Evolutionary conservation across 2,888 invertebrate genomes (phyloP), one percentile per base, ranked within the genome.

Genomic region (Diplazon laetatorius): DNA sequence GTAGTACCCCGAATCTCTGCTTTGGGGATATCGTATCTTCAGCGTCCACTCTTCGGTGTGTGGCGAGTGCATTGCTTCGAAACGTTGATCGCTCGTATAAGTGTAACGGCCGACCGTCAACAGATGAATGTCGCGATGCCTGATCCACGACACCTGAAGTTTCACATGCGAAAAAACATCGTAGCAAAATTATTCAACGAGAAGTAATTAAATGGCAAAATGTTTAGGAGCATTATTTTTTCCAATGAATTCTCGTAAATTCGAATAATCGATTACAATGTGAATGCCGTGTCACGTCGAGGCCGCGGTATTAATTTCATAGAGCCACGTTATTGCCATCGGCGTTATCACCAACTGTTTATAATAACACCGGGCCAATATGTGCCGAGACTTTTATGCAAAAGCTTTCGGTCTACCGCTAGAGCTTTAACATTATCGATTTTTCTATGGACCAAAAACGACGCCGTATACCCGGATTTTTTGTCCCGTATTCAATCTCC

Each of bases 31-130:
- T 78, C 94, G 93, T 90, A 95, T 95, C 87, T 95, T 94, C 75
- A 97, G 92, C 63, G 96, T 95, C 97, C 97, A 97, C 91, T 97
- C 96, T 91, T 97, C 97, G 68, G 96, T 95, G 88, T 96, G 96
- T 0, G 96, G 96, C 76, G 95, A 95, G 91, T 97, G 96, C 82
- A 96, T 94, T 50, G 96, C 96, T 91, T 97, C 96, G 87, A 97
- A 96, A 59, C 97, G 93, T 91, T 97, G 97, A 90, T 96, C 96
- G 71, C 93, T 93, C 3, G 97, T 97, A 91, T 97, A 95, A 0
- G 95, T 95, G 85, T 95, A 95, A 70, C 95, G 92, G 4, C 95
- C 95, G 12, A 95, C 95, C 0, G 95, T 95, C 80, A 95, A 91
- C 82, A 95, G 91, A 90, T 95, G 95, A 81, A 95, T 95, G 87